These are phyloP conservation scores for Didymodactylos carnosus DNA, from an alignment of 2,888 invertebrate genomes.

Conservation along the genomic window DNA sequence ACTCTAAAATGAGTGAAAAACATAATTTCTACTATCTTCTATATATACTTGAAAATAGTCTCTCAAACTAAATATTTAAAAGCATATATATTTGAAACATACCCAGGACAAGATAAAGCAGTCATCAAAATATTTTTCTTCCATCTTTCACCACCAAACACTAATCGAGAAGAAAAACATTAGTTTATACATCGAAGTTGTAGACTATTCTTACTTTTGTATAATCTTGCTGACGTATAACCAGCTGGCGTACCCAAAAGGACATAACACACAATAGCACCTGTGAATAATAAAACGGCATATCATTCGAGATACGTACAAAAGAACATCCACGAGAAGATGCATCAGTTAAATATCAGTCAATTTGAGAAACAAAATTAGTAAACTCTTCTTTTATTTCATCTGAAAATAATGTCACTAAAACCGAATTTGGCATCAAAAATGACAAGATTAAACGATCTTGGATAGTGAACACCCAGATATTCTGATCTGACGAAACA, in stretches of 20 bases:
- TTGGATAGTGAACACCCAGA: background rate
- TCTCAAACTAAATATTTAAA: too few species aligned
- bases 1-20: conserved; percentile 44
- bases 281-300: too few species aligned
- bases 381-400: too few species aligned
- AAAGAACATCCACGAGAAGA: background rate
- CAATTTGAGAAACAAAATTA: too few species aligned
- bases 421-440: too few species aligned
- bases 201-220: conserved; percentile 51
- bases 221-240: conserved; percentile 81
- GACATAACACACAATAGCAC: conserved; percentile 74
- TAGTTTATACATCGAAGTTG: background rate
- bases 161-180: conserved; percentile 22
- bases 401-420: too few species aligned
- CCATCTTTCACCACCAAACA: conserved; percentile 91
- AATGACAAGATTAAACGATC: too few species aligned
- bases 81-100: conserved; percentile 30
- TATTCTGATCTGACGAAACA: background rate
- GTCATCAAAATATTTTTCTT: conserved; percentile 90
- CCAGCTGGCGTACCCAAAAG: conserved; percentile 86
- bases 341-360: too few species aligned
- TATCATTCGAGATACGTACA: background rate
- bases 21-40: background rate
- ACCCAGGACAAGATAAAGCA: conserved; percentile 90
- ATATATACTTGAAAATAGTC: too few species aligned